Percentiles rank a stretch among this genome's conserved stretches.
phyloP scores from a whole-genome alignment of 2,888 invertebrate genomes.

The Pogonocherus hispidulus region DNA sequence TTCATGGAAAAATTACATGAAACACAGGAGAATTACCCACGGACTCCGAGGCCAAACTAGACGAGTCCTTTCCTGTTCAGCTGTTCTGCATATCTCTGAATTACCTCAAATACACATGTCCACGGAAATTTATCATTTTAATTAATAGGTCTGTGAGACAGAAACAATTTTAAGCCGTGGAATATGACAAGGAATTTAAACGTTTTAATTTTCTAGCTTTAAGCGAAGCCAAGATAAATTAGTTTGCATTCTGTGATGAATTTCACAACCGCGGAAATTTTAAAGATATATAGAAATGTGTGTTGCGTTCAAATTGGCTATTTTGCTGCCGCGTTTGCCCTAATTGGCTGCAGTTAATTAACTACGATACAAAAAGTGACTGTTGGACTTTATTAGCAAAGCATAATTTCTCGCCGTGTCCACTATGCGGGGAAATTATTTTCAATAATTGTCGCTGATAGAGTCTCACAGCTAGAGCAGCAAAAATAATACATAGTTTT shows the following conservation, averaged over 20 bases:
- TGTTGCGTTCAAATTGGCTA: background rate
- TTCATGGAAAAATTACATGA: too few species aligned
- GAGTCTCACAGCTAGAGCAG: too few species aligned
- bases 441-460: too few species aligned
- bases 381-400: too few species aligned
- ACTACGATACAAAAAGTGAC: background rate
- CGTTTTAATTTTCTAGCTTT: slow-evolving; percentile 16
- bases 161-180: slow-evolving; percentile 10
- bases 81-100: slow-evolving; percentile 15
- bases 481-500: too few species aligned
- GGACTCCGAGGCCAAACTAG: too few species aligned
- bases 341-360: background rate
- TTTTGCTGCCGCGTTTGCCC: background rate
- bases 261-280: background rate
- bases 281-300: background rate
- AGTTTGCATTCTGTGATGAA: background rate
- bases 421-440: too few species aligned
- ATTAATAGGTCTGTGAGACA: slow-evolving; percentile 17
- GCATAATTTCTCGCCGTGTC: too few species aligned
- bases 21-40: too few species aligned
- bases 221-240: slow-evolving; percentile 8
- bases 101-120: slow-evolving; percentile 23
- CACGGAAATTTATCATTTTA: slow-evolving; percentile 26
- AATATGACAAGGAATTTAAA: slow-evolving; percentile 10
- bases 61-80: background rate